These are phyloP conservation scores for Mechanitis messenoides DNA, from an alignment of 2,888 invertebrate genomes.

Conservation along the genomic window DNA sequence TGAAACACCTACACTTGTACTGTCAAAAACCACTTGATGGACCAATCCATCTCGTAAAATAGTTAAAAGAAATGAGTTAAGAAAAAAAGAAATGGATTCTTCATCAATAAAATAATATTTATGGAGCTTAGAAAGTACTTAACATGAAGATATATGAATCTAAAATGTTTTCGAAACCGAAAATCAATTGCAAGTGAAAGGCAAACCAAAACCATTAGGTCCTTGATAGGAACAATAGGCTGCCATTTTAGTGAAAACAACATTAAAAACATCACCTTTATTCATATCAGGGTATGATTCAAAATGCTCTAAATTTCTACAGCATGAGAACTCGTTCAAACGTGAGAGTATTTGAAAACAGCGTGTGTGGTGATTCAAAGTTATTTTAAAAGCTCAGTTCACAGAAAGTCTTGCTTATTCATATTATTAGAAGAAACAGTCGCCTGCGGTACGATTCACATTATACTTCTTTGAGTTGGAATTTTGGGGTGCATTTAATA, in stretches of 20 bases:
- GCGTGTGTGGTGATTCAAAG: constrained; percentile 32
- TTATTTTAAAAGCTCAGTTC: constrained; percentile 30
- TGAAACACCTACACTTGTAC: too few species aligned
- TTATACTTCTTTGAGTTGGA: background rate
- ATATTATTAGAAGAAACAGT: constrained; percentile 2
- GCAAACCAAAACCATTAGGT: constrained; percentile 26
- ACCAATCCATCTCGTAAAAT: too few species aligned
- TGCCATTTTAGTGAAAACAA: constrained; percentile 17
- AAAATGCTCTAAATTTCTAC: constrained; percentile 5
- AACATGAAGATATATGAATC: too few species aligned
- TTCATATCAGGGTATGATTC: background rate
- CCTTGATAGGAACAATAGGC: constrained; percentile 29
- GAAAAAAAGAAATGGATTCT: background rate
- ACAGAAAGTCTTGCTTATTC: constrained; percentile 9
- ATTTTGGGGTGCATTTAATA: background rate
- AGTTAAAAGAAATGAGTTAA: too few species aligned
- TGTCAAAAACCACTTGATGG: too few species aligned
- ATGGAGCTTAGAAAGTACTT: background rate
- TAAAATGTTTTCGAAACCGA: constrained; percentile 19
- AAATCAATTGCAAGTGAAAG: constrained; percentile 27
- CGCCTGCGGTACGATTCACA: background rate
- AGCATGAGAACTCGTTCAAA: constrained; percentile 23
- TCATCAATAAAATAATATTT: background rate
- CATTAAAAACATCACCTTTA: constrained; percentile 9
- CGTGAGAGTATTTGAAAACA: constrained; percentile 39